Evolutionary conservation across 92 coral and sea anemone species (phyloP), one percentile per base, ranked within the genome.

Genomic region (Meandrina meandrites): DNA sequence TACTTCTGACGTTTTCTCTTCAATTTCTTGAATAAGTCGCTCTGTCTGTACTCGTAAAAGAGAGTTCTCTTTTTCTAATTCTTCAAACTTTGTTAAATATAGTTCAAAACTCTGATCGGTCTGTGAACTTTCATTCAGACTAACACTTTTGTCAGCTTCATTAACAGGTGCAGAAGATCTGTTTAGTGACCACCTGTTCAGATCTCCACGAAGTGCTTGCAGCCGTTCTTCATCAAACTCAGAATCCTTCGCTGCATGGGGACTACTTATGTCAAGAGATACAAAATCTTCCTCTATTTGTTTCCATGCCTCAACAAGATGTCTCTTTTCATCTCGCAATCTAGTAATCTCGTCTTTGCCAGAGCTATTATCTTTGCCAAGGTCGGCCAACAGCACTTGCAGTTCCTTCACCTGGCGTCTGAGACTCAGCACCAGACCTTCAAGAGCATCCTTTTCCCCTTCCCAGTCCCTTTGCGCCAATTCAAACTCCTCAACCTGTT

Each of bases 361-460:
- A 16, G 79, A 35, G 12, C 18, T 42, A 42, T 50, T 58, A 36
- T 45, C 68, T 18, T 58, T 71, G 22, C 27, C 47, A 31, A 28
- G 47, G 53, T 69, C 32, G 18, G 16, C 79, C 64, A n/a, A 75
- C 13, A 76, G 53, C 8, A 62, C 57, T 56, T 83, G 89, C 47
- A 87, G 62, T 27, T 92, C 94, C 84, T 95, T 96, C 40, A 96
- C 74, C 78, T 87, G 96, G 36, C 86, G 84, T 76, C 94, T 89
- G 27, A 94, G 87, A 78, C 90, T 94, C 73, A 96, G 90, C 40
- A 96, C 98, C 58, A 95, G 91, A 57, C 88, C 90, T 78, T 96
- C 96, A 40, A 96, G 86, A 31, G 96, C 95, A 30, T 92, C 94
- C 72, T 96, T 96, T 76, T 96, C 99, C 30, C 90, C 94, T 79